These are phyloP conservation scores for Drosophila carrolli DNA, from an alignment of 1,140 invertebrate genomes.

Conservation along the genomic window DNA sequence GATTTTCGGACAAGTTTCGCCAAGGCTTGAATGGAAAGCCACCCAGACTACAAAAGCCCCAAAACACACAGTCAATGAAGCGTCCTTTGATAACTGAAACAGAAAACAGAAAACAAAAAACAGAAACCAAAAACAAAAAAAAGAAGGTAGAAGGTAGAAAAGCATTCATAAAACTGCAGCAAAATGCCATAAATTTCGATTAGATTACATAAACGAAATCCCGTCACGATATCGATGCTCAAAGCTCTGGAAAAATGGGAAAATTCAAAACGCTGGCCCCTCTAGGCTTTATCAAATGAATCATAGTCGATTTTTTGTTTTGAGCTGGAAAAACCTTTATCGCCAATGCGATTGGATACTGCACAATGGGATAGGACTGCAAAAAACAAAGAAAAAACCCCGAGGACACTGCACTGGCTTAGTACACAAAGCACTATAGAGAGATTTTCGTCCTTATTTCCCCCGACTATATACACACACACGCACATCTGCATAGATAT, in stretches of 20 bases:
- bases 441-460: constrained; percentile 7
- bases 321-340: constrained; percentile 41
- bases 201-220: constrained; percentile 77
- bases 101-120: background rate
- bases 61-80: constrained; percentile 7
- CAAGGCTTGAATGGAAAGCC: constrained; percentile 9
- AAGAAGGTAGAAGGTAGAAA: background rate
- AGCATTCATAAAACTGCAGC: constrained; percentile 62
- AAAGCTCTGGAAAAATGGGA: constrained; percentile 32
- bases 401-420: constrained; percentile 49
- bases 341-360: constrained; percentile 56
- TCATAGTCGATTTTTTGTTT: constrained; percentile 48
- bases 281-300: constrained; percentile 49
- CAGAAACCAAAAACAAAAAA: background rate
- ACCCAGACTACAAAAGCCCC: background rate
- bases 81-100: constrained; percentile 35
- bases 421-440: constrained; percentile 24
- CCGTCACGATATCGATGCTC: constrained; percentile 56
- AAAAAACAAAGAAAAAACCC: background rate
- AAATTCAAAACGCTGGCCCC: constrained; percentile 41
- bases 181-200: constrained; percentile 74
- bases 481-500: constrained; percentile 35
- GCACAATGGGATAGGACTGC: constrained; percentile 21
- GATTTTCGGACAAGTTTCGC: constrained; percentile 61
- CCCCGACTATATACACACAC: constrained; percentile 14